phyloP scores from a whole-genome alignment of 2,888 invertebrate genomes.

The Nephrocerus scutellatus region DNA sequence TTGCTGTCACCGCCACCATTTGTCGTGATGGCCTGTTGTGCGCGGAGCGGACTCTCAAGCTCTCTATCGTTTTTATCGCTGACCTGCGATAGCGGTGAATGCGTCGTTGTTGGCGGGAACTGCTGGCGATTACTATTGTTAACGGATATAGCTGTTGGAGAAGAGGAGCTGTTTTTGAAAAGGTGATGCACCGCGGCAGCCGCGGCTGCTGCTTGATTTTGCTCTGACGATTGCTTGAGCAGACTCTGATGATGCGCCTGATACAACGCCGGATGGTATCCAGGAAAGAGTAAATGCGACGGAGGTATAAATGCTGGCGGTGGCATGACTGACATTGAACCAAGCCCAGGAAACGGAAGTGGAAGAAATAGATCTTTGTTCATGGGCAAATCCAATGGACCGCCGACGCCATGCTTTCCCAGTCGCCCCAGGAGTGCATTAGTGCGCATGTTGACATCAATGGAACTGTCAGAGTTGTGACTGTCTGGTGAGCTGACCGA shows the following conservation, averaged over 20 bases:
- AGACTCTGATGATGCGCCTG: conserved; percentile 47
- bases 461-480: conserved; percentile 73
- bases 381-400: conserved; percentile 35
- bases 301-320: conserved; percentile 58
- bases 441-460: conserved; percentile 61
- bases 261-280: conserved; percentile 56
- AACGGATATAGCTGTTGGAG: too few relatives aligned
- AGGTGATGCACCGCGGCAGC: conserved; percentile 40
- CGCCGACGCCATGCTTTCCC: conserved; percentile 38
- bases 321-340: conserved; percentile 57
- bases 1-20: background rate
- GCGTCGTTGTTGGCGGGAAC: too few relatives aligned
- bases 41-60: conserved; percentile 28
- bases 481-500: conserved; percentile 77
- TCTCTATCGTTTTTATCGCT: too few relatives aligned
- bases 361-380: conserved; percentile 59
- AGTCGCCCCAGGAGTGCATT: conserved; percentile 48
- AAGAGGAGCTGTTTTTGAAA: conserved; percentile 27
- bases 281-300: conserved; percentile 55
- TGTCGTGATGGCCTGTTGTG: conserved; percentile 15
- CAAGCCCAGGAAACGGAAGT: conserved; percentile 57
- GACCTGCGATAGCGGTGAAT: conserved; percentile 18
- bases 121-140: too few relatives aligned
- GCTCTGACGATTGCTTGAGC: conserved; percentile 41
- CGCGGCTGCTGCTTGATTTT: conserved; percentile 37